These are phyloP conservation scores for Trinorchestia longiramus DNA, from an alignment of 1,140 invertebrate genomes.

Conservation along the genomic window DNA sequence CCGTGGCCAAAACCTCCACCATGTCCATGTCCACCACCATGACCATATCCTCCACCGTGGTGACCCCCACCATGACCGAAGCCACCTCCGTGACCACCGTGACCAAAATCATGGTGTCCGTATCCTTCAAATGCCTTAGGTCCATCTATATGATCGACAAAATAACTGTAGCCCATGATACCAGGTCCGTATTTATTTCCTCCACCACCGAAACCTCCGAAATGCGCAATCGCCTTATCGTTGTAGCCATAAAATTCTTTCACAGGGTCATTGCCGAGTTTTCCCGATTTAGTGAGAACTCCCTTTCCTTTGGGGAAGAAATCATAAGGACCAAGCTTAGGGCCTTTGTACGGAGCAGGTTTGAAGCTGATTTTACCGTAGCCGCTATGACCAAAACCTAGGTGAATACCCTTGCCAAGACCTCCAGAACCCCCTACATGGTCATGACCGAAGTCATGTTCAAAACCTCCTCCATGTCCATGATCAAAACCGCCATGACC, in stretches of 20 bases:
- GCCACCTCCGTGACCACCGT: conserved; percentile 31
- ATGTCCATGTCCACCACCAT: neutral
- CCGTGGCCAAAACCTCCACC: conserved; percentile 21
- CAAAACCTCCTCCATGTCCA: conserved; percentile 29
- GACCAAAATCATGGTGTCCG: neutral
- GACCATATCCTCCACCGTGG: neutral
- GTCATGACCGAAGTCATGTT: conserved; percentile 29
- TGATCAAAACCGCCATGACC: conserved; percentile 1
- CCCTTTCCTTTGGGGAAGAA: conserved; percentile 47
- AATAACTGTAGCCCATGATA: conserved; percentile 17
- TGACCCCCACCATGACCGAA: neutral
- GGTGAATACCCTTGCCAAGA: neutral
- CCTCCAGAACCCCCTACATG: neutral
- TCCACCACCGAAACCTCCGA: conserved; percentile 25
- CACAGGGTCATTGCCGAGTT: conserved; percentile 38
- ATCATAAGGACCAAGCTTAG: conserved; percentile 28
- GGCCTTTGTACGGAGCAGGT: conserved; percentile 32
- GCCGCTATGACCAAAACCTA: neutral
- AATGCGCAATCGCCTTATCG: conserved; percentile 17
- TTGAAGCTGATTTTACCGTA: conserved; percentile 30
- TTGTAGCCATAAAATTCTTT: neutral
- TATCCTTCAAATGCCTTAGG: neutral
- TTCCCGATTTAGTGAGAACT: conserved; percentile 32
- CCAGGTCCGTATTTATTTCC: conserved; percentile 8
- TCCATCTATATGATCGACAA: conserved; percentile 26